These are phyloP conservation scores for Tenebrosternarchus preto DNA, from an alignment of 2,113 vertebrate genomes.

Conservation along the genomic window DNA sequence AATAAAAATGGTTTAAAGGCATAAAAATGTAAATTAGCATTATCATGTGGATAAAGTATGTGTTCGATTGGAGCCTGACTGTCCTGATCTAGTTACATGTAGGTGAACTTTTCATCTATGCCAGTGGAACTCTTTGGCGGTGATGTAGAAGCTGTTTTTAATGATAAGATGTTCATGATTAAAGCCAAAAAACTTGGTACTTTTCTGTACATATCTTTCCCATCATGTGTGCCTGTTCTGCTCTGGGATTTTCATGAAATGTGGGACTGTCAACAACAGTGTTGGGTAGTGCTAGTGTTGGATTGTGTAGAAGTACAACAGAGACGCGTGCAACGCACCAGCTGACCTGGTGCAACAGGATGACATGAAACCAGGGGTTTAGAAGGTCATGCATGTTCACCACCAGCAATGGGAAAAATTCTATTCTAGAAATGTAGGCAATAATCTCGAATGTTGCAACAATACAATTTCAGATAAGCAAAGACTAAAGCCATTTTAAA, in stretches of 20 bases:
- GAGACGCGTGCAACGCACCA: background rate
- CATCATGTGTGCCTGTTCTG: too few relatives aligned
- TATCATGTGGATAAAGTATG: background rate
- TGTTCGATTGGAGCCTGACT: background rate
- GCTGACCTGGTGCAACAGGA: background rate
- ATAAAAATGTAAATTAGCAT: background rate
- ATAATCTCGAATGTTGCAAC: too few relatives aligned
- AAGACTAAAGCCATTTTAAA: too few relatives aligned
- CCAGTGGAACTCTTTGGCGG: background rate
- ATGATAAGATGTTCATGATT: constrained; percentile 32
- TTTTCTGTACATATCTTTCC: too few relatives aligned
- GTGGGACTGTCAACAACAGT: background rate
- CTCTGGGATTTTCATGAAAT: background rate
- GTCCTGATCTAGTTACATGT: background rate
- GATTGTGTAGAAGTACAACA: background rate
- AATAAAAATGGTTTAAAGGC: too few relatives aligned
- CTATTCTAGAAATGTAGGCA: too few relatives aligned
- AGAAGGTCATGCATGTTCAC: too few relatives aligned
- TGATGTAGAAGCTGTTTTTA: constrained; percentile 17
- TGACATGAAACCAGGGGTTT: background rate
- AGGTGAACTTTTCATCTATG: background rate
- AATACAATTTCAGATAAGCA: too few relatives aligned
- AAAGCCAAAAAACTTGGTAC: too few relatives aligned
- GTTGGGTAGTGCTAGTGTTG: background rate
- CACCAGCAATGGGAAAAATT: too few relatives aligned